These are phyloP conservation scores for Drosophila mettleri DNA, from an alignment of 2,888 invertebrate species.

Conservation along the genomic window DNA sequence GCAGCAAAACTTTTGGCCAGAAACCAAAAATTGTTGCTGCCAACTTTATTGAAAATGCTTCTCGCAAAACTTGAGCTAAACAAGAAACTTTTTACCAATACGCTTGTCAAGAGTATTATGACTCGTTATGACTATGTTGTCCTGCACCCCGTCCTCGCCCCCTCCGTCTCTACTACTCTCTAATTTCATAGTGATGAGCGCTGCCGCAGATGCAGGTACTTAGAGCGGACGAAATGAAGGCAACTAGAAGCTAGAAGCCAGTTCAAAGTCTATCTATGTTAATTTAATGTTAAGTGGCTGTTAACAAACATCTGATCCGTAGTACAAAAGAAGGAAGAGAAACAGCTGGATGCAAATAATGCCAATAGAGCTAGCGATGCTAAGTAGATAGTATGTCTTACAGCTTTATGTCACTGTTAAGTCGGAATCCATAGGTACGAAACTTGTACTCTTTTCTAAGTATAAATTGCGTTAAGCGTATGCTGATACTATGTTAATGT, in stretches of 20 bases:
- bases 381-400: no score
- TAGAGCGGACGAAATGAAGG: neutral
- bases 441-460: no score
- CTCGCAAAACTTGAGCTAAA: slow-evolving; percentile 42
- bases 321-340: no score
- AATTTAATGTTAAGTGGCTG: neutral
- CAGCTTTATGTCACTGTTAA: no score
- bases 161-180: neutral
- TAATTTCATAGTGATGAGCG: neutral
- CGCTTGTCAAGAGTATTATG: slow-evolving; percentile 12
- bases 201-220: slow-evolving; percentile 3
- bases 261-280: neutral
- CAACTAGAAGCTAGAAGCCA: neutral
- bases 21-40: slow-evolving; percentile 35
- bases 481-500: no score
- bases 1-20: slow-evolving; percentile 23
- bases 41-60: slow-evolving; percentile 59
- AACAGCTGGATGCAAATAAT: neutral
- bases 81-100: slow-evolving; percentile 13
- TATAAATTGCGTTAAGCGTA: no score
- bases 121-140: slow-evolving; percentile 9
- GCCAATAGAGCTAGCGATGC: neutral
- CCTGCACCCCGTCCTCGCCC: neutral
- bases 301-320: neutral
- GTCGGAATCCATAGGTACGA: no score